phyloP scores from a whole-genome alignment of 1,140 invertebrate genomes.

The Drosophila prosaltans region DNA sequence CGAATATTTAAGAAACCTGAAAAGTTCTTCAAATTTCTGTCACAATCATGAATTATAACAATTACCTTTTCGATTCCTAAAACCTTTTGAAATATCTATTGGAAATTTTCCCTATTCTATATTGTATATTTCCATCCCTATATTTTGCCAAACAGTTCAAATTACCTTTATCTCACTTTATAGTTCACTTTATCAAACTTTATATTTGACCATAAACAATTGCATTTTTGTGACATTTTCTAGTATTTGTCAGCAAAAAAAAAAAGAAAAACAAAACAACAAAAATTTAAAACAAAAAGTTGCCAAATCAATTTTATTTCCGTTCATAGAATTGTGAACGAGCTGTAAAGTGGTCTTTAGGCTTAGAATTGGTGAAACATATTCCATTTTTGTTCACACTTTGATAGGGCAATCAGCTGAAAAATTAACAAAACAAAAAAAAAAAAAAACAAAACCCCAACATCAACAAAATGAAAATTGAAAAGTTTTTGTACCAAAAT shows the following conservation, averaged over 20 bases:
- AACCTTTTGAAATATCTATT: too few relatives aligned
- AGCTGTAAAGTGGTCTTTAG: neutral
- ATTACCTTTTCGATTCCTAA: too few relatives aligned
- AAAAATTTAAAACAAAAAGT: neutral
- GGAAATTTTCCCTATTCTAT: too few relatives aligned
- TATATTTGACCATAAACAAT: neutral
- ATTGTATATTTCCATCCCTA: too few relatives aligned
- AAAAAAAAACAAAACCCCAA: too few relatives aligned
- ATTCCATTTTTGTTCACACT: slow-evolving; percentile 1
- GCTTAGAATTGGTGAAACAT: neutral
- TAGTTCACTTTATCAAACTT: too few relatives aligned
- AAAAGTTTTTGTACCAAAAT: slow-evolving; percentile 6
- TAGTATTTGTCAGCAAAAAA: neutral
- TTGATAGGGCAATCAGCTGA: slow-evolving; percentile 57
- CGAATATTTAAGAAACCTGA: too few relatives aligned
- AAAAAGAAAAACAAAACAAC: neutral
- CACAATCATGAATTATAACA: too few relatives aligned
- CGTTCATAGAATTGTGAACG: neutral
- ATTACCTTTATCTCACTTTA: too few relatives aligned
- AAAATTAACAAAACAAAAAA: slow-evolving; percentile 52
- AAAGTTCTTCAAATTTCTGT: too few relatives aligned
- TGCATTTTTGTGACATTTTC: slow-evolving; percentile 1
- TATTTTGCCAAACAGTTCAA: too few relatives aligned
- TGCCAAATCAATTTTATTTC: neutral
- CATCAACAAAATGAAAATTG: slow-evolving; percentile 45